Conservation (phyloP, 2,888 invertebrate species). For the Drosophila nigricruria region DNA sequence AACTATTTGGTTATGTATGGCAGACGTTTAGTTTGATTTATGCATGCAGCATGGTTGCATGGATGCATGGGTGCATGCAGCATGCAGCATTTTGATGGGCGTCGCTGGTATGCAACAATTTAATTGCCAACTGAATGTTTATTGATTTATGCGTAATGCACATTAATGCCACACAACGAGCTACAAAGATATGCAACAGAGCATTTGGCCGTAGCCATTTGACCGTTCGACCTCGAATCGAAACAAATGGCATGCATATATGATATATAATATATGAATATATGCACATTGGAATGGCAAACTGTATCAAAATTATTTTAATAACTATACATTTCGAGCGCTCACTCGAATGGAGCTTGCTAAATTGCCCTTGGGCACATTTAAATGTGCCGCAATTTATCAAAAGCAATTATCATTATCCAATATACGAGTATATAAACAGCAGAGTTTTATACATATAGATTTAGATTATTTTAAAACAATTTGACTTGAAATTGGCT, state of each 20-base stretch:
- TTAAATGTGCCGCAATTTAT: slow-evolving; percentile 20
- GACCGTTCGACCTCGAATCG: slow-evolving; percentile 24
- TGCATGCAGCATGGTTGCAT: slow-evolving; percentile 23
- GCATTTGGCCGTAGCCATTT: slow-evolving; percentile 14
- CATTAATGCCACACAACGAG: slow-evolving; percentile 62
- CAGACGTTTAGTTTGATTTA: slow-evolving; percentile 69
- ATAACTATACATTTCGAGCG: slow-evolving; percentile 32
- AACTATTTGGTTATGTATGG: slow-evolving; percentile 39
- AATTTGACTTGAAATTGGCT: not conserved
- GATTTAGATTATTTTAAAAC: not conserved
- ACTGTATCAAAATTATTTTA: slow-evolving; percentile 39
- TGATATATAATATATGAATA: not conserved
- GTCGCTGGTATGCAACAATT: slow-evolving; percentile 65
- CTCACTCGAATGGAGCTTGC: slow-evolving; percentile 23
- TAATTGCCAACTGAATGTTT: slow-evolving; percentile 69
- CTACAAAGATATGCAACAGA: slow-evolving; percentile 21
- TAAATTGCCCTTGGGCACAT: slow-evolving; percentile 34
- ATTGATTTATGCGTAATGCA: slow-evolving; percentile 68
- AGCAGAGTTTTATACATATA: not conserved
- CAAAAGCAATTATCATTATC: slow-evolving; percentile 7
- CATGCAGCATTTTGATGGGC: slow-evolving; percentile 40
- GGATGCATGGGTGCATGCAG: not conserved
- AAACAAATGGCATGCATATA: slow-evolving; percentile 11
- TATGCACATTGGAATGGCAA: not conserved
- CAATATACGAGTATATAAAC: not conserved